Base-by-base conservation (phyloP, 2,113 vertebrate species). In the Terrapene triunguis region DNA sequence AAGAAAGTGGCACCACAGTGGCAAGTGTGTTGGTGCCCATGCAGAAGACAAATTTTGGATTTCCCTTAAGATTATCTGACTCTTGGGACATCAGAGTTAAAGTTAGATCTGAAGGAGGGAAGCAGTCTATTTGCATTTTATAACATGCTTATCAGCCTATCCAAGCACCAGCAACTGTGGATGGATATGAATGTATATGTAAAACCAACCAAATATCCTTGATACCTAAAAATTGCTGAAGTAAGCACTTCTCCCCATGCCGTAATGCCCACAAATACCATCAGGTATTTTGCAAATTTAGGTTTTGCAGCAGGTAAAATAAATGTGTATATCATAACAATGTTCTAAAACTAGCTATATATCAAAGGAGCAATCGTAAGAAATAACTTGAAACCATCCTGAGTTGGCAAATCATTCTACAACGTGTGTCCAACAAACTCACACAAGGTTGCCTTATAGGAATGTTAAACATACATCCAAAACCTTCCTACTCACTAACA, bases 1-100 rank as follows among this genome's bases (percentile, higher is more conserved):
- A 95, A 95, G 91, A 90, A 94, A 95, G 91, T 90, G 93, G 65
- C 35, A 38, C 85, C 89, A 96, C 62, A 86, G 91, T 90, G 79
- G 59, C 42, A 95, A 21, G 3, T 12, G 42, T 44, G 48, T 57
- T n/a, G 84, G 53, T 2, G 44, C 47, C 91, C 88, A 48, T 55
- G 87, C 85, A 96, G 92, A 92, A 89, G 38, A 80, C 8, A 79
- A 88, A 92, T 59, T 80, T 80, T 92, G 83, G 44, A 10, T 69
- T 89, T 88, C 78, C 76, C 93, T 92, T 85, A 87, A 81, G n/a
- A 81, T 6, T 53, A 0, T 1, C 11, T 4, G 29, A 84, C 47
- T 57, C 5, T 57, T 24, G 65, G 65, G 88, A 89, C 54, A 59
- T 53, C 17, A 79, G 79, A 42, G 16, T 80, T 95, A 1, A 86